These are phyloP conservation scores for Prionace glauca DNA, from an alignment of 2,797 vertebrate species.

Conservation along the genomic window DNA sequence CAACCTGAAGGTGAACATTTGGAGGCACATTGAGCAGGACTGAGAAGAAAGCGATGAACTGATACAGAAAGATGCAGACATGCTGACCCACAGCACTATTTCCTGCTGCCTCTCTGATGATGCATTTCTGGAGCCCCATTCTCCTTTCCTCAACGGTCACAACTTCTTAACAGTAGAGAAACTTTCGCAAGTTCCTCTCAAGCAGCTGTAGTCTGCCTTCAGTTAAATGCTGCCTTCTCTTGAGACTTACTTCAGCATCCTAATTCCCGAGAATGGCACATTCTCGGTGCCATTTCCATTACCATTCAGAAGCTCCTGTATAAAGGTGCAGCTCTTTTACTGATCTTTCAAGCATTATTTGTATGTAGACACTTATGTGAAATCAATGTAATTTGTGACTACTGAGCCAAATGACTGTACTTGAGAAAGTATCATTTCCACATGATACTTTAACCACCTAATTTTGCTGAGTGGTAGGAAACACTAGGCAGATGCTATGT, in stretches of 20 bases:
- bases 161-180: not conserved
- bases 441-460: not conserved
- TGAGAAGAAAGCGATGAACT: not conserved
- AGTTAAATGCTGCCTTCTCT: conserved; percentile 3
- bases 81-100: not conserved
- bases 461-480: not conserved
- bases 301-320: not conserved
- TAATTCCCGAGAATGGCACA: not conserved
- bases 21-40: not conserved
- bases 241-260: not conserved
- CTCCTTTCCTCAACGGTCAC: not conserved
- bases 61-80: not conserved
- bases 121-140: not conserved
- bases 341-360: not conserved
- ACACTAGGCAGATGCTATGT: not conserved
- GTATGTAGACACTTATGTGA: not conserved
- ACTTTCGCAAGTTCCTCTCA: not conserved
- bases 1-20: not conserved
- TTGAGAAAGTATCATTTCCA: not conserved
- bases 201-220: not conserved
- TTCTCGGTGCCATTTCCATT: not conserved
- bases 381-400: not conserved
- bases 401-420: not conserved
- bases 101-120: not conserved
- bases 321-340: not conserved